Percentiles rank a stretch among this genome's conserved stretches.
Evolutionary conservation across 2,888 invertebrate genomes (phyloP).

Genomic region (Pachydiplax longipennis): DNA sequence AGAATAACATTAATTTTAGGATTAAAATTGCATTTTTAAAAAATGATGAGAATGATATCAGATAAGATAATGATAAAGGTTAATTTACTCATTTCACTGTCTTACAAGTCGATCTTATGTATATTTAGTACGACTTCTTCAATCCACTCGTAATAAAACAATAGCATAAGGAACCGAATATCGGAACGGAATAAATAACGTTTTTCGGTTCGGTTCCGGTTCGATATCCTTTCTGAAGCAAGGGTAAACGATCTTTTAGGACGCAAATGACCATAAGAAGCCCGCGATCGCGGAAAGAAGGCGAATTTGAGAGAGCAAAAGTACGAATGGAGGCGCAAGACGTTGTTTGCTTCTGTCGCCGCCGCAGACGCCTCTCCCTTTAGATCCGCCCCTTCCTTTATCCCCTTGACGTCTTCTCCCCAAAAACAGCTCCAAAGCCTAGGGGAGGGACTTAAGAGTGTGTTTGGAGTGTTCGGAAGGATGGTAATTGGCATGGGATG

Average conservation of each 20-base stretch:
- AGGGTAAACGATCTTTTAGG: not conserved
- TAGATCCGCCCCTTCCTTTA: not conserved
- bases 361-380: not conserved
- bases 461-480: not conserved
- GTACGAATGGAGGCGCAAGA: not conserved
- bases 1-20: too few species aligned
- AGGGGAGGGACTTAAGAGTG: not conserved
- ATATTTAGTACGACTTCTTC: too few species aligned
- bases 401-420: not conserved
- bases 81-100: too few species aligned
- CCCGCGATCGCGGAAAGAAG: not conserved
- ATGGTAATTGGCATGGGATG: conserved; percentile 42
- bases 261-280: not conserved
- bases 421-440: conserved; percentile 7
- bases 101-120: too few species aligned
- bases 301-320: not conserved
- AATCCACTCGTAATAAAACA: too few species aligned
- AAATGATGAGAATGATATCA: too few species aligned
- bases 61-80: too few species aligned
- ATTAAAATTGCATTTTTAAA: too few species aligned
- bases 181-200: too few species aligned
- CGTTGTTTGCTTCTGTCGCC: not conserved
- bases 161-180: too few species aligned
- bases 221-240: too few species aligned
- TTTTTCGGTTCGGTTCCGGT: too few species aligned